A percentile compares a stretch with the other conserved stretches of the same genome.
These are phyloP conservation scores for Loriculus beryllinus DNA, from an alignment of 2,797 vertebrate species.

Conservation along the genomic window DNA sequence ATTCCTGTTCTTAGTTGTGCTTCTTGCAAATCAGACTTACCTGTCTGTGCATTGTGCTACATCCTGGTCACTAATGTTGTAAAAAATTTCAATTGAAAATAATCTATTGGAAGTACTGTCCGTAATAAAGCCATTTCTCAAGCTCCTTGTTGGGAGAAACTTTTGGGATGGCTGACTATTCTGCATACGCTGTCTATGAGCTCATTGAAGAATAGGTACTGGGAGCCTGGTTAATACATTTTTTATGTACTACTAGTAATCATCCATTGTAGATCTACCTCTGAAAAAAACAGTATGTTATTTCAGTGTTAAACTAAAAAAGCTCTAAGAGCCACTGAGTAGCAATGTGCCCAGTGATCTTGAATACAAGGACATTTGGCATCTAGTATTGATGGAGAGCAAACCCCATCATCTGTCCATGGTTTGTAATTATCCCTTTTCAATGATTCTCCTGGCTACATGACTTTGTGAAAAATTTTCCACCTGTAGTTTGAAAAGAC, in stretches of 20 bases:
- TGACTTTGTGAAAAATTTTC: constrained; percentile 14
- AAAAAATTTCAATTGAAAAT: background rate
- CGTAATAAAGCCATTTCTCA: background rate
- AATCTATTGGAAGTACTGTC: background rate
- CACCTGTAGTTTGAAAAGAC: background rate
- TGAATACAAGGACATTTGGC: background rate
- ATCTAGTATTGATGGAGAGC: background rate
- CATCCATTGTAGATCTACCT: background rate
- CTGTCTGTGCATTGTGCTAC: background rate
- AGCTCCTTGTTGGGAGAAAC: background rate
- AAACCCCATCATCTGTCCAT: background rate
- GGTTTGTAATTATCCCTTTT: constrained; percentile 41
- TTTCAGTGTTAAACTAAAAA: background rate
- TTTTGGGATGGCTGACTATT: background rate
- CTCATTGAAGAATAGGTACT: background rate
- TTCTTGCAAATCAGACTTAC: background rate
- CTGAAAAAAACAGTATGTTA: background rate
- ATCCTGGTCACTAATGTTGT: background rate
- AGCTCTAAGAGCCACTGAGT: background rate
- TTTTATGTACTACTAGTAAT: background rate
- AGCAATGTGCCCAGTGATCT: background rate
- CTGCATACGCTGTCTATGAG: background rate
- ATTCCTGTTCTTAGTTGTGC: background rate
- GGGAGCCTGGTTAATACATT: background rate
- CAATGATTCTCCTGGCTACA: background rate